A percentile compares a stretch with the other conserved stretches of the same genome.
phyloP scores from a whole-genome alignment of 2,113 vertebrate species.

The Channa argus region DNA sequence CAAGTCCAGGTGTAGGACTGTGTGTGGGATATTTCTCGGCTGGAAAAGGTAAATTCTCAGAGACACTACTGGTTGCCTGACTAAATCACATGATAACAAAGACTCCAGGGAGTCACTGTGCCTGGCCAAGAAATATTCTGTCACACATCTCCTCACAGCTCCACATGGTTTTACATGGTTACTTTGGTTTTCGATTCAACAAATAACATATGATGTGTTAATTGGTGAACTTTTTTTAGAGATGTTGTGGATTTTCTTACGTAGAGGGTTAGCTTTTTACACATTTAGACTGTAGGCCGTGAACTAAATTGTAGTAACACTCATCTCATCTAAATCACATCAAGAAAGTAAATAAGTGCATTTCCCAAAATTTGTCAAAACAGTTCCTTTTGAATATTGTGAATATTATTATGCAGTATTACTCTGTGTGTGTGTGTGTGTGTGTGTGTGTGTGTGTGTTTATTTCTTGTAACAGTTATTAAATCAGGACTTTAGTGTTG shows the following conservation, averaged over 20 bases:
- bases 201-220: too few species aligned
- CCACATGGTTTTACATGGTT: background rate
- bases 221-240: background rate
- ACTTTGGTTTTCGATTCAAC: background rate
- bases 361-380: background rate
- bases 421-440: too few species aligned
- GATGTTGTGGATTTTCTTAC: background rate
- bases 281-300: too few species aligned
- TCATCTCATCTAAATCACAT: background rate
- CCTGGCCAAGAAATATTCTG: background rate
- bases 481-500: too few species aligned
- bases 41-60: background rate
- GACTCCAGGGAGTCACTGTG: background rate
- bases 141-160: background rate
- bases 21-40: too few species aligned
- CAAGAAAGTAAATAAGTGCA: background rate
- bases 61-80: background rate
- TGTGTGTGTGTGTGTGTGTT: too few species aligned
- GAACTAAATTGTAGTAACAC: too few species aligned
- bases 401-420: too few species aligned
- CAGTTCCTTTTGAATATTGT: too few species aligned
- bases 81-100: background rate
- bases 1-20: background rate
- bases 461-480: too few species aligned
- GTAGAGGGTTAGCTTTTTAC: too few species aligned